These are phyloP conservation scores for Phycodurus eques DNA, from an alignment of 2,113 vertebrate species.

Conservation along the genomic window DNA sequence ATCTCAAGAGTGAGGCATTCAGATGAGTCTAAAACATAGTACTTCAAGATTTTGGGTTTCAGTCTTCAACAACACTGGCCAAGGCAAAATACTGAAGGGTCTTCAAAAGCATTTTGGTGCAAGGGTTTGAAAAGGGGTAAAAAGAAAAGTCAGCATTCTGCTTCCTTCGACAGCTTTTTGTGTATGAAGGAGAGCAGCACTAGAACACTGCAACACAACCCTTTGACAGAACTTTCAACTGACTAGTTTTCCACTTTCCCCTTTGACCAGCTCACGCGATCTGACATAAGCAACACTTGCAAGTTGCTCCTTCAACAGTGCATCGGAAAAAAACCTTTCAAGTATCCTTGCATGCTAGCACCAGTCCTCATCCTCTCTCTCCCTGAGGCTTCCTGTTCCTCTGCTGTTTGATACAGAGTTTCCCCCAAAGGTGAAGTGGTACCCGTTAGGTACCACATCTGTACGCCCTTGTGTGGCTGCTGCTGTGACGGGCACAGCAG, in stretches of 20 bases:
- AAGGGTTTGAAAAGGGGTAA: conserved; percentile 47
- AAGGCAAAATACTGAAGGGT: conserved; percentile 58
- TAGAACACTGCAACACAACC: conserved; percentile 57
- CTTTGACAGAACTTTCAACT: conserved; percentile 33
- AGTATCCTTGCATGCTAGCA: conserved; percentile 78
- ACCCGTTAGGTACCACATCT: conserved; percentile 87
- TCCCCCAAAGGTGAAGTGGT: conserved; percentile 89
- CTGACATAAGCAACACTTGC: conserved; percentile 17
- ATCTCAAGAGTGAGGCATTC: conserved; percentile 27
- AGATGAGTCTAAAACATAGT: conserved; percentile 28
- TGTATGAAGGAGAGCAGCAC: conserved; percentile 47
- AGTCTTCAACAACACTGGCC: conserved; percentile 42
- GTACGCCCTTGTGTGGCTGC: conserved; percentile 73
- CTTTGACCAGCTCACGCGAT: conserved; percentile 12
- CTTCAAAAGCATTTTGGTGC: conserved; percentile 56
- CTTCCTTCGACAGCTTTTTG: conserved; percentile 33
- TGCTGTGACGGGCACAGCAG: conserved; percentile 57
- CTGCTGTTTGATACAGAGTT: conserved; percentile 70
- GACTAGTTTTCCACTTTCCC: conserved; percentile 15
- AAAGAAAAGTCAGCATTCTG: conserved; percentile 42
- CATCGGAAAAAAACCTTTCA: conserved; percentile 70
- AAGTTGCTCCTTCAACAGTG: conserved; percentile 1
- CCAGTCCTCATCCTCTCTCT: conserved; percentile 89
- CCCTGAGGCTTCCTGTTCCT: conserved; percentile 82
- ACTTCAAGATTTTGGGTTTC: conserved; percentile 54